Conservation (phyloP, 2,113 vertebrate genomes). For the Gobio gobio region DNA sequence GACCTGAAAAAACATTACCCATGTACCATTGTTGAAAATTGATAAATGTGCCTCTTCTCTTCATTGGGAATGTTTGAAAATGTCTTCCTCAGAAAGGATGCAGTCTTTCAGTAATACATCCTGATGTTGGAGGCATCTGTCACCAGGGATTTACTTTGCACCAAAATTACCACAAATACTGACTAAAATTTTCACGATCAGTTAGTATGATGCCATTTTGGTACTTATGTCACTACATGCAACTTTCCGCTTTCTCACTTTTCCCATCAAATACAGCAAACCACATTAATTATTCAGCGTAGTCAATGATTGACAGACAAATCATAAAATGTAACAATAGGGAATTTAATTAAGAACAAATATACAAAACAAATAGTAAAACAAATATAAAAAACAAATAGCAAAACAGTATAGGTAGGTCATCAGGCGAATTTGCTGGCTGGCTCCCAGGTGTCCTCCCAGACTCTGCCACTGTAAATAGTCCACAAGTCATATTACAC, state of each 20-base stretch:
- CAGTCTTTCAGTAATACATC: neutral
- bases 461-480: constrained; percentile 7
- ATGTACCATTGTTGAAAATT: too few species aligned
- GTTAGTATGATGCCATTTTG: too few species aligned
- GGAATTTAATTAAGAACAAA: neutral
- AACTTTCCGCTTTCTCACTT: neutral
- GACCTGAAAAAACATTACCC: neutral
- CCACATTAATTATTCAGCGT: neutral
- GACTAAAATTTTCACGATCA: neutral
- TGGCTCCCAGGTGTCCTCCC: neutral
- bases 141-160: neutral
- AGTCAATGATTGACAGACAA: neutral
- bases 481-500: neutral
- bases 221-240: neutral
- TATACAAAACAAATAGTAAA: neutral
- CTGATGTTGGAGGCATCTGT: neutral
- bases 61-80: too few species aligned
- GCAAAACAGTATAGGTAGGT: neutral
- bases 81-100: neutral
- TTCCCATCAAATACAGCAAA: neutral
- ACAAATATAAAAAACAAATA: neutral
- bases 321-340: constrained; percentile 4
- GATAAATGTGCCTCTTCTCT: too few species aligned
- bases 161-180: neutral
- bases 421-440: neutral